A percentile compares a stretch with the other conserved stretches of the same genome.
Conservation (phyloP, 1,140 invertebrate genomes). For the Homalodisca vitripennis region DNA sequence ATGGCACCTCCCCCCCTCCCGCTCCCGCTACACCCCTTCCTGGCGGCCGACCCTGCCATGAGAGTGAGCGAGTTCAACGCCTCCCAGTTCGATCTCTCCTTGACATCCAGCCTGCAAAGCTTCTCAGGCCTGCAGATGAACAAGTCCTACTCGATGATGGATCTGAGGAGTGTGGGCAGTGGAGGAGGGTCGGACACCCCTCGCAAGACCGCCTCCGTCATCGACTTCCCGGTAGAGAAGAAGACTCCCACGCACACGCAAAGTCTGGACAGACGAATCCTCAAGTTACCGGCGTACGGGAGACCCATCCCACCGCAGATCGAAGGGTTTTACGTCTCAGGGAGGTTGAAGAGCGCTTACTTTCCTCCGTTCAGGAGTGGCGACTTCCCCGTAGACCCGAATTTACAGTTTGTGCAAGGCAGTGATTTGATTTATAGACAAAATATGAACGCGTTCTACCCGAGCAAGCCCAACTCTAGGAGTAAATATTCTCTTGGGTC, state of each 20-base stretch:
- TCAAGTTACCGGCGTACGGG: background rate
- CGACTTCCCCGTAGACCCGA: background rate
- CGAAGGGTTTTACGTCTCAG: background rate
- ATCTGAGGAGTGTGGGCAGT: background rate
- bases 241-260: slow-evolving; percentile 1
- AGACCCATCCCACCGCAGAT: background rate
- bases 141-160: slow-evolving; percentile 10
- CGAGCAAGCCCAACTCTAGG: background rate
- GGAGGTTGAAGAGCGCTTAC: slow-evolving; percentile 18
- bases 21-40: background rate
- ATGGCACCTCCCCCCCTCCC: background rate
- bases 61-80: slow-evolving; percentile 35
- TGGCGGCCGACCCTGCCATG: background rate
- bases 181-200: background rate
- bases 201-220: slow-evolving; percentile 14
- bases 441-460: slow-evolving; percentile 23
- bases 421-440: slow-evolving; percentile 9
- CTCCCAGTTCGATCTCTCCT: slow-evolving; percentile 27
- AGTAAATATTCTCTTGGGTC: slow-evolving; percentile 20
- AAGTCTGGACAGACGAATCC: slow-evolving; percentile 22
- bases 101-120: background rate
- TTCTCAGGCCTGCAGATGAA: background rate
- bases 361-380: background rate
- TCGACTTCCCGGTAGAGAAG: slow-evolving; percentile 10
- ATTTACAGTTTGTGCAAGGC: background rate